phyloP scores from a whole-genome alignment of 2,888 invertebrate genomes.

The Doris montereyensis region DNA sequence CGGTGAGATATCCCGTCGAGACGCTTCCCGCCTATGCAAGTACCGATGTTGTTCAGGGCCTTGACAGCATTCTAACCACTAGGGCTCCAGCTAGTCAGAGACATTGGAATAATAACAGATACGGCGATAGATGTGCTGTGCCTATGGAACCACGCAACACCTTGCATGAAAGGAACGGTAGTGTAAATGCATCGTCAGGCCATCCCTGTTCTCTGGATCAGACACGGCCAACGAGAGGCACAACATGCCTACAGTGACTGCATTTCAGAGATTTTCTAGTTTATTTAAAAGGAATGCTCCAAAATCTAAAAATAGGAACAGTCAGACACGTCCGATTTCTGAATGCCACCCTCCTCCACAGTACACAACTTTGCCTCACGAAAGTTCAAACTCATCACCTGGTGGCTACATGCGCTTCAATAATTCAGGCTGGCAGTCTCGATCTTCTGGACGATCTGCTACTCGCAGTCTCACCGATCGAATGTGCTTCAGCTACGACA shows the following conservation, averaged over 20 bases:
- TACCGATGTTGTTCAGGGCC: too few relatives aligned
- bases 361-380: conserved; percentile 27
- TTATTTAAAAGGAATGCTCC: conserved; percentile 32
- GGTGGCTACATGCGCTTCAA: not conserved
- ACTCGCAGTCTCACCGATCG: conserved; percentile 7
- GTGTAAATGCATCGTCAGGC: too few relatives aligned
- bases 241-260: conserved; percentile 31
- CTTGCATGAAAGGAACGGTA: too few relatives aligned
- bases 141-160: too few relatives aligned
- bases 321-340: conserved; percentile 27
- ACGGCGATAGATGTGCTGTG: too few relatives aligned
- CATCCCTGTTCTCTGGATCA: too few relatives aligned
- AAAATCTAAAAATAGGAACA: conserved; percentile 18
- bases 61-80: too few relatives aligned
- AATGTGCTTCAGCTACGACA: conserved; percentile 29
- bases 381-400: not conserved
- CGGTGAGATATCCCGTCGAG: not conserved
- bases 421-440: not conserved
- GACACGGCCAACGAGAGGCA: conserved; percentile 1
- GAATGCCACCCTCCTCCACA: conserved; percentile 14
- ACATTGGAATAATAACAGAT: too few relatives aligned
- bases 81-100: too few relatives aligned
- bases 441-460: not conserved
- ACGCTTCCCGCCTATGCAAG: conserved; percentile 37
- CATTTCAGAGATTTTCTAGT: conserved; percentile 40